Evolutionary conservation across 64 coral and sea anemone species (phyloP), one percentile per base, ranked within the genome.

Genomic region (Acropora yongei): DNA sequence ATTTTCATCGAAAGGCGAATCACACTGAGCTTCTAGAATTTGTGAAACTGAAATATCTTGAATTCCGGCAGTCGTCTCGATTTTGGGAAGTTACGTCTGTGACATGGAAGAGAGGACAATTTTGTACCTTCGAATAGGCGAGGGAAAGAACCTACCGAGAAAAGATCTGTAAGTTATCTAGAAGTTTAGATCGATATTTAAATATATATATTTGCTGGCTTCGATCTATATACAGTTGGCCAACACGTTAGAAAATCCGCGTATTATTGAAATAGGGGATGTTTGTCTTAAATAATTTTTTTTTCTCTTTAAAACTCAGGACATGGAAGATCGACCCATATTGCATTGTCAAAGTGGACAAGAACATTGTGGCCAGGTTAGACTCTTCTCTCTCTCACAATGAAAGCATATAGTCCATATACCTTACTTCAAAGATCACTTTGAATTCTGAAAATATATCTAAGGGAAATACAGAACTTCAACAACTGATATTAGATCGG

Each of bases 301-400:
- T 40, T 45, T 66, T 39, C 78, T 3, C 4, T 71, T 0, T 30
- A 19, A 71, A 17, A 44, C 76, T 30, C 18, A 97, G 95, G 57
- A 94, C 95, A 6, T 94, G 97, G 16, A 99, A 91, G 87, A 99
- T 94, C 18, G 97, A 99, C 46, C 97, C 97, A 0, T 99, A 99
- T 42, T 99, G 97, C 44, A 46, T 89, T 5, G 91, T 99, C 8
- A 99, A 96, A 68, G 89, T 99, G 11, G 97, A 99, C 47, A 99
- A 94, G 44, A 82, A 99, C 19, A 60, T 89, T 43, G 88, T 99
- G 60, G 97, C 94, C 13, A 93, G 97, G 97, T 99, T 91, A 90
- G 86, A 63, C 11, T 1, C 6, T 7, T 55, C 11, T 13, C 11
- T 63, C 10, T 3, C 16, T 63, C 16, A 3, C 0, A 0, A 63